phyloP scores from a whole-genome alignment of 2,888 invertebrate genomes.

The Nemapogon koenigi region DNA sequence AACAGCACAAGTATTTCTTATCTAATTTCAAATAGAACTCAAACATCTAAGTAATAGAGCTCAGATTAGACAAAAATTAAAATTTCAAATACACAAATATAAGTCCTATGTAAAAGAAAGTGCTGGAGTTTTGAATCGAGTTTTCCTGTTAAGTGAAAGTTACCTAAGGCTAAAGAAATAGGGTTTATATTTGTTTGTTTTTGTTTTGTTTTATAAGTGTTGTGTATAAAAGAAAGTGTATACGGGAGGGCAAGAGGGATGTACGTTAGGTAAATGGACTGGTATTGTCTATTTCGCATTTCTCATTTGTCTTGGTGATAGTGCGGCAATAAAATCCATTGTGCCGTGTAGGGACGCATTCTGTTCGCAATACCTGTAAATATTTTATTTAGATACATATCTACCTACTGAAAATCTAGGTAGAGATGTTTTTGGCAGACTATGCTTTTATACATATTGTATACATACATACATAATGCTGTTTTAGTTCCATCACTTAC shows the following conservation, averaged over 20 bases:
- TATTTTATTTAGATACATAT: too few relatives aligned
- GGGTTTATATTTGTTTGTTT: conserved; percentile 33
- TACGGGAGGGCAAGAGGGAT: conserved; percentile 36
- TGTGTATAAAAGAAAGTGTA: conserved; percentile 46
- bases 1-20: conserved; percentile 36
- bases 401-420: too few relatives aligned
- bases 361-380: too few relatives aligned
- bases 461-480: too few relatives aligned
- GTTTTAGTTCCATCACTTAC: too few relatives aligned
- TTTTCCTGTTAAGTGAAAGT: conserved; percentile 19
- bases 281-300: conserved; percentile 55
- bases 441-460: too few relatives aligned
- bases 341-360: too few relatives aligned
- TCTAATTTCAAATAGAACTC: neutral
- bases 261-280: conserved; percentile 45
- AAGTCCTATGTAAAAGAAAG: conserved; percentile 45
- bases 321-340: conserved; percentile 46
- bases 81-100: conserved; percentile 7
- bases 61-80: conserved; percentile 1
- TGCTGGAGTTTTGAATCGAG: conserved; percentile 42
- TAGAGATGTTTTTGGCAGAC: too few relatives aligned
- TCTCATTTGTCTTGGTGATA: conserved; percentile 58
- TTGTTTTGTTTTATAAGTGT: conserved; percentile 21
- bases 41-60: conserved; percentile 24
- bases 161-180: conserved; percentile 18